Evolutionary conservation across 2,888 invertebrate genomes (phyloP).

Genomic region (Tinea pellionella): DNA sequence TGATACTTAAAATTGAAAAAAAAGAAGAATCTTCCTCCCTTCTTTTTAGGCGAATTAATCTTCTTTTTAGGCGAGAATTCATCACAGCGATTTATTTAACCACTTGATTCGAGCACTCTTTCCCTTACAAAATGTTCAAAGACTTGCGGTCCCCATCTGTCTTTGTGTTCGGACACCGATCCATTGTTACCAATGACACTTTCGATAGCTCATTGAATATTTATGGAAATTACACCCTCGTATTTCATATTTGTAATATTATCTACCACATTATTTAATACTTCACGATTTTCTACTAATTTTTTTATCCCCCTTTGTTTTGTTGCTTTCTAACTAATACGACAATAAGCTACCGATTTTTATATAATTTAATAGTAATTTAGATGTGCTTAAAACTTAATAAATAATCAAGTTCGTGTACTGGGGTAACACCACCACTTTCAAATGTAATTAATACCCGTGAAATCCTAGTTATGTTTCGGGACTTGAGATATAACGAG

Average conservation of each 20-base stretch:
- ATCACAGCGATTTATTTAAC: neutral
- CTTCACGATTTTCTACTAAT: neutral
- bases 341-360: too few species aligned
- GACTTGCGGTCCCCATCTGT: constrained; percentile 31
- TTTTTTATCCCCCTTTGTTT: neutral
- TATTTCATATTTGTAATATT: neutral
- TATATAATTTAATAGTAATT: too few species aligned
- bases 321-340: too few species aligned
- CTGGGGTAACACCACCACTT: too few species aligned
- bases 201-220: constrained; percentile 27
- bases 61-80: neutral
- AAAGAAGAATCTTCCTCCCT: too few species aligned
- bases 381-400: too few species aligned
- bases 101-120: neutral
- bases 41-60: neutral
- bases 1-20: too few species aligned
- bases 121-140: neutral
- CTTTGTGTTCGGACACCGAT: constrained; percentile 35
- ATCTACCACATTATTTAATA: neutral
- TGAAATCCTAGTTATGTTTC: too few species aligned
- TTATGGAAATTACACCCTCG: constrained; percentile 20
- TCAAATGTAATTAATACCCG: too few species aligned
- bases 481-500: too few species aligned
- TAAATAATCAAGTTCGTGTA: too few species aligned
- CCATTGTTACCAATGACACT: constrained; percentile 25